phyloP scores from a whole-genome alignment of 2,113 vertebrate species.

The Rhinogobius similis region DNA sequence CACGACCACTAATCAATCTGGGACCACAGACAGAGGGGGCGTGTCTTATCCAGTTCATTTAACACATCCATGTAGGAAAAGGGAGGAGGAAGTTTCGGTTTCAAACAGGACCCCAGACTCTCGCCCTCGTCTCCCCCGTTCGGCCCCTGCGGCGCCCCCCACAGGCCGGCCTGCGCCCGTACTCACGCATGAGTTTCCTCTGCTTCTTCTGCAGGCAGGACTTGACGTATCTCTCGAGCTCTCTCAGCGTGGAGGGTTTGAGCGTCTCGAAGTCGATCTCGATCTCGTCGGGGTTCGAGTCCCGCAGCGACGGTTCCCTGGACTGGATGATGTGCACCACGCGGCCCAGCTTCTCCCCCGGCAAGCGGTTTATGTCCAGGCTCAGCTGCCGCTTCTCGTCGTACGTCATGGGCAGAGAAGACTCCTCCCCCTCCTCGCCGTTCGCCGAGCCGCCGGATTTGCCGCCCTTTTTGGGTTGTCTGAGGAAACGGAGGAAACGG shows the following conservation, averaged over 20 bases:
- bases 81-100: too few relatives aligned
- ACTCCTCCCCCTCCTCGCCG: slow-evolving; percentile 88
- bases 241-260: slow-evolving; percentile 90
- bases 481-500: neutral
- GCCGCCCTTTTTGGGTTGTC: slow-evolving; percentile 90
- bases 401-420: slow-evolving; percentile 88
- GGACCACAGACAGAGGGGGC: too few relatives aligned
- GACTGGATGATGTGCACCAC: slow-evolving; percentile 96
- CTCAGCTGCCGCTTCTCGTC: slow-evolving; percentile 94
- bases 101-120: too few relatives aligned
- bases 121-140: too few relatives aligned
- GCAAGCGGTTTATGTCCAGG: slow-evolving; percentile 92
- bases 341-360: slow-evolving; percentile 90
- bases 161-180: neutral
- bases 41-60: too few relatives aligned
- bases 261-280: slow-evolving; percentile 95
- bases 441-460: slow-evolving; percentile 65
- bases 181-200: slow-evolving; percentile 72
- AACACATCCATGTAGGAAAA: too few relatives aligned
- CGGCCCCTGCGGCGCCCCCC: too few relatives aligned
- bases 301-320: slow-evolving; percentile 87
- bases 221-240: slow-evolving; percentile 91
- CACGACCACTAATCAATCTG: too few relatives aligned
- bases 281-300: slow-evolving; percentile 94
- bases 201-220: slow-evolving; percentile 93